Evolutionary conservation across 2,888 invertebrate genomes (phyloP), one percentile per base, ranked within the genome.

Genomic region (Harmothoe impar): DNA sequence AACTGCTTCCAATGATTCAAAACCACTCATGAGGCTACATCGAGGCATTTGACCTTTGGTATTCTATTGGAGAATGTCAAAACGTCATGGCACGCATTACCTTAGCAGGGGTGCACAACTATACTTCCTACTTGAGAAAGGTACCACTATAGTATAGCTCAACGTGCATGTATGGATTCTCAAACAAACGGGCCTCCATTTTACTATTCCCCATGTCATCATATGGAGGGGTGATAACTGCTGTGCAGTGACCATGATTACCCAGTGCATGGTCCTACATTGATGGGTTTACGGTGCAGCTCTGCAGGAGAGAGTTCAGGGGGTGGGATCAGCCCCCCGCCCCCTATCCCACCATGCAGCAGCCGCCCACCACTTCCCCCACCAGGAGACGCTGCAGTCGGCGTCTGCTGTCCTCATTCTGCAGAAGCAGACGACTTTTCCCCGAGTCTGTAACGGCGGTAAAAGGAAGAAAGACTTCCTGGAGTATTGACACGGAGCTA

Each of bases 231-330:
- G n/a, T n/a, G n/a, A n/a, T n/a, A n/a, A n/a, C n/a, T n/a, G n/a
- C n/a, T 43, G 3, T 7, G 43, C 43, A 3, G 3, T 10, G 43
- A 3, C 43, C 43, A 10, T 43, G 43, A 43, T 43, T 43, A 43
- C 43, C 43, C 3, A 43, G 5, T 43, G n/a, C n/a, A n/a, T n/a
- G 43, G 43, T 43, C 15, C 0, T 29, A 72, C 25, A 29, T 72
- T 72, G 72, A 72, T 23, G 25, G 31, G 17, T 72, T 72, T 72
- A 72, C 29, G 72, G 72, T 72, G 72, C 43, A 43, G 43, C 72
- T 72, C 72, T 72, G 72, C 72, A 72, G 72, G 72, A 25, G 72
- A 72, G 29, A 35, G 81, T 81, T 81, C 81, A 81, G 23, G 1
- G 23, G 33, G 81, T 43, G 43, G 81, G 43, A 81, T 81, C 81